These are phyloP conservation scores for Pocillopora meandrina DNA, from an alignment of 92 coral and sea anemone species.

Conservation along the genomic window DNA sequence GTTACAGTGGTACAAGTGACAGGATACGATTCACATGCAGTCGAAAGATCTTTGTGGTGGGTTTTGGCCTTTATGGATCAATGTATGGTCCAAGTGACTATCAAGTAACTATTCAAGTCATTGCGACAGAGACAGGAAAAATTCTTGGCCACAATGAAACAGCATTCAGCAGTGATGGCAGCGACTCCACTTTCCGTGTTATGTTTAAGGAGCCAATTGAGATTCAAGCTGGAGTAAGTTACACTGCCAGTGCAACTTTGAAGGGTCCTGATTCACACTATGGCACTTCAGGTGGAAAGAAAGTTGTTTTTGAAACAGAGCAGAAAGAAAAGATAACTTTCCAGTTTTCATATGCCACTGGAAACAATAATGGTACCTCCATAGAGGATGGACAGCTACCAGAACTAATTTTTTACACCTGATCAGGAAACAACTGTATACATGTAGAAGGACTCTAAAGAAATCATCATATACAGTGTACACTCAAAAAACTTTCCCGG, in stretches of 20 bases:
- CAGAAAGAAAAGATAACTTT: conserved; percentile 82
- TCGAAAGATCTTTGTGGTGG: conserved; percentile 91
- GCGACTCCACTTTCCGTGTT: conserved; percentile 86
- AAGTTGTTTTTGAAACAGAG: conserved; percentile 79
- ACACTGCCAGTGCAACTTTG: conserved; percentile 91
- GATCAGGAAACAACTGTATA: conserved; percentile 7
- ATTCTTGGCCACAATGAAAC: conserved; percentile 91
- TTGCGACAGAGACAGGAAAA: conserved; percentile 76
- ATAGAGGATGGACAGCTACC: conserved; percentile 99
- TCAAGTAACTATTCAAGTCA: conserved; percentile 85
- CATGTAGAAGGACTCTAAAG: background rate
- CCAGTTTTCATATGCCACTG: conserved; percentile 94
- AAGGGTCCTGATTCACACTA: conserved; percentile 97
- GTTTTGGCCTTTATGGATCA: conserved; percentile 93
- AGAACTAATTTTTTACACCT: conserved; percentile 94
- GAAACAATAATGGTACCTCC: conserved; percentile 97
- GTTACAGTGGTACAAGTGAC: conserved; percentile 99
- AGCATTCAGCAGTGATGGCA: conserved; percentile 95
- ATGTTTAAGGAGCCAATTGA: conserved; percentile 98
- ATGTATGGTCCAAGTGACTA: conserved; percentile 98
- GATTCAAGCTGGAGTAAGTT: conserved; percentile 69
- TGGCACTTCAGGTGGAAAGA: conserved; percentile 93
- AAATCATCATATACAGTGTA: too few species aligned
- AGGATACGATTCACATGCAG: conserved; percentile 90
- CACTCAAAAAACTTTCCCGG: background rate